Conservation (phyloP, 1,140 invertebrate species). For the Popillia japonica region DNA sequence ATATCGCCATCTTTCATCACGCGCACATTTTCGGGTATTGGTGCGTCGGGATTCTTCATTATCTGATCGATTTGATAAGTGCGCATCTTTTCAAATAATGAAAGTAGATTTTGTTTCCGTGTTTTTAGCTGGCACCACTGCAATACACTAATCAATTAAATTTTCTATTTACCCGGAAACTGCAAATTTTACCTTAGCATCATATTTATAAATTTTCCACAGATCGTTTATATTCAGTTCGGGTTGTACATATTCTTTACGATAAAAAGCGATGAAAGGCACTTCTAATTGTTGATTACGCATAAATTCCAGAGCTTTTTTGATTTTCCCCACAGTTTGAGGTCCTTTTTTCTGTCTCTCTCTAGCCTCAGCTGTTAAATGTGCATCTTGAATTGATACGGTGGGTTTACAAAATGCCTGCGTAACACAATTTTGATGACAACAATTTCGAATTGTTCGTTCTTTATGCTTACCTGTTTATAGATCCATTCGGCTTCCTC, state of each 20-base stretch:
- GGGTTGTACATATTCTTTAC: constrained; percentile 97
- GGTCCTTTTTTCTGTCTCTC: constrained; percentile 67
- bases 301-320: constrained; percentile 95
- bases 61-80: constrained; percentile 88
- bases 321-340: constrained; percentile 85
- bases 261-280: constrained; percentile 98
- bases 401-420: constrained; percentile 86
- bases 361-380: constrained; percentile 65
- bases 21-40: constrained; percentile 82
- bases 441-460: background rate
- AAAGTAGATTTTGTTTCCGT: constrained; percentile 85
- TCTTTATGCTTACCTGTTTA: constrained; percentile 66
- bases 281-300: constrained; percentile 94
- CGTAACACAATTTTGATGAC: background rate
- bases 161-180: background rate
- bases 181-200: constrained; percentile 78
- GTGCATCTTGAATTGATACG: constrained; percentile 78
- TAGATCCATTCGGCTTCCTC: constrained; percentile 99
- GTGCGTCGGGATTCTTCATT: constrained; percentile 83
- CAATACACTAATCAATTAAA: constrained; percentile 40
- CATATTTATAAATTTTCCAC: constrained; percentile 96
- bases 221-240: constrained; percentile 95
- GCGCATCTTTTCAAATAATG: constrained; percentile 91
- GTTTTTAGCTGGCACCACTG: constrained; percentile 91
- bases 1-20: constrained; percentile 89